Evolutionary conservation across 2,797 vertebrate species (phyloP).

Genomic region (Coranthus polyacanthus): DNA sequence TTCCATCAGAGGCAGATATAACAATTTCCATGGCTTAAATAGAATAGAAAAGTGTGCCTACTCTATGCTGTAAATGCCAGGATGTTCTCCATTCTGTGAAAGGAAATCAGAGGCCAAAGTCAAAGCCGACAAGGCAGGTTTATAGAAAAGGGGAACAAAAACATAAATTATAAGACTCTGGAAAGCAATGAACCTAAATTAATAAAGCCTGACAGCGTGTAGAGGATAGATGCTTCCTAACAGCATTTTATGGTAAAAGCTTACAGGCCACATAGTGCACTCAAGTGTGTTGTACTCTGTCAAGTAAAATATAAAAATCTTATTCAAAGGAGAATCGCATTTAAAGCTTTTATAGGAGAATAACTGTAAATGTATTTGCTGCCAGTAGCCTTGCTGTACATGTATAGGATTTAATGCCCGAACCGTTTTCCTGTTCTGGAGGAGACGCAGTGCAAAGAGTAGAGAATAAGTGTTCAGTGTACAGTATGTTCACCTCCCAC

Average conservation of each 20-base stretch:
- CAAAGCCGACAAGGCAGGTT: slow-evolving; percentile 7
- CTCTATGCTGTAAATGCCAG: not conserved
- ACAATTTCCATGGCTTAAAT: not conserved
- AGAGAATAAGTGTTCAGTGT: slow-evolving; percentile 50
- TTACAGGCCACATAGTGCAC: not conserved
- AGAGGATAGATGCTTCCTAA: not conserved
- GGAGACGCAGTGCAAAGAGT: slow-evolving; percentile 47
- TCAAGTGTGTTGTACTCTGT: slow-evolving; percentile 23
- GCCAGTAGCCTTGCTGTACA: slow-evolving; percentile 20
- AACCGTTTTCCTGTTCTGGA: slow-evolving; percentile 33
- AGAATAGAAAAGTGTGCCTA: not conserved
- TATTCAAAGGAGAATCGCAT: slow-evolving; percentile 1
- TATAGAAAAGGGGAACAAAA: slow-evolving; percentile 2
- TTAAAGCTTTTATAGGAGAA: slow-evolving; percentile 5
- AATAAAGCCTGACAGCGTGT: slow-evolving; percentile 1
- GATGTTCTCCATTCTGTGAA: not conserved
- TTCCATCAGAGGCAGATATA: not conserved
- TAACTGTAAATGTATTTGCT: not conserved
- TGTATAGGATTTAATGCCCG: slow-evolving; percentile 24
- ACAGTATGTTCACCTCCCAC: slow-evolving; percentile 78
- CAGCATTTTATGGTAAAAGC: not conserved
- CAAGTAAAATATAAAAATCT: not conserved
- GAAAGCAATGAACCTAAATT: slow-evolving; percentile 4
- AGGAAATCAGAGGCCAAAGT: not conserved
- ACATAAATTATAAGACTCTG: not conserved